Percentiles rank a stretch among this genome's conserved stretches.
phyloP scores from a whole-genome alignment of 2,113 vertebrate genomes.

The Oreochromis aureus region DNA sequence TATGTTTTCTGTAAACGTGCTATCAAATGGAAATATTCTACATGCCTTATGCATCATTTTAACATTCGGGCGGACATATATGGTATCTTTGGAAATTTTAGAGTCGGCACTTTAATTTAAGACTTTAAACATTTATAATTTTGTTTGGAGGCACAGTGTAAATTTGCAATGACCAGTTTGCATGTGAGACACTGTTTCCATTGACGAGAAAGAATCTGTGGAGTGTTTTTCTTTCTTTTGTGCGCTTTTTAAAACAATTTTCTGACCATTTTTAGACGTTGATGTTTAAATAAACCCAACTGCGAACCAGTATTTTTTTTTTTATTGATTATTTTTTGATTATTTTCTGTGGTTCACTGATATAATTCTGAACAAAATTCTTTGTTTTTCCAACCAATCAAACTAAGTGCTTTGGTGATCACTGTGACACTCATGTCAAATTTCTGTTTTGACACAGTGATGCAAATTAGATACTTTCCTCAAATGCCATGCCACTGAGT shows the following conservation, averaged over 20 bases:
- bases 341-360: neutral
- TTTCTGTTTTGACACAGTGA: neutral
- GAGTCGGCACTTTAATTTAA: neutral
- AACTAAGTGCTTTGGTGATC: neutral
- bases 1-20: neutral
- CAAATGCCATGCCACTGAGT: neutral
- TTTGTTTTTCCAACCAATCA: neutral
- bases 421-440: neutral
- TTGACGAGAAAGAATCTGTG: neutral
- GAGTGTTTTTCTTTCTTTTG: neutral
- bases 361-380: neutral
- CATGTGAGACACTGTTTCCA: neutral
- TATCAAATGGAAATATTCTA: neutral
- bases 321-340: neutral
- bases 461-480: constrained; percentile 6
- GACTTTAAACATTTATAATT: neutral
- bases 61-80: neutral
- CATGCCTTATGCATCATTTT: neutral
- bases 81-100: neutral
- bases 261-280: neutral
- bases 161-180: neutral
- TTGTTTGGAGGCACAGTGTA: neutral
- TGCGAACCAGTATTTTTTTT: neutral
- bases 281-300: neutral
- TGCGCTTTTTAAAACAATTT: neutral